Base-by-base conservation (phyloP, 2,888 invertebrate species). In the Microctonus brassicae region DNA sequence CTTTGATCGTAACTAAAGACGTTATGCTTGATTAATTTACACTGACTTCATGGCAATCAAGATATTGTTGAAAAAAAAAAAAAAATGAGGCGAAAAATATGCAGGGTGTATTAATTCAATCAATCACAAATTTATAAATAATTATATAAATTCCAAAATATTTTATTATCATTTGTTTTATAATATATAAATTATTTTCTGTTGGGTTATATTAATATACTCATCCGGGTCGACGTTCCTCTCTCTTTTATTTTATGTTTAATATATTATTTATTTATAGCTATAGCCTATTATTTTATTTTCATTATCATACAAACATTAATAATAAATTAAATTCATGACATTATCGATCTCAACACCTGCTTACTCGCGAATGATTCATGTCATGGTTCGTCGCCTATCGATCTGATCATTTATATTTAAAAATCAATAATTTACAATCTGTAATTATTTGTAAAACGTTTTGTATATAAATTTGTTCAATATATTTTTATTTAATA, bases 11-110 rank as follows among this genome's bases (percentile, higher is more conserved):
- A 34, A 55, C 53, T 55, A 55, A 55, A 65, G 65, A 36, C 65
- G 55, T 65, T 55, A 17, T 39, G 55, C 55, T 34, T 55, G 65
- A 53, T n/a, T n/a, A 34, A 34, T 65, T 65, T 22, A n/a, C 55
- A 53, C 34, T 58, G 22, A 36, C 62, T 62, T 42, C 24, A 57
- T 7, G 57, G 57, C 17, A 24, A 42, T 62, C 42, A 62, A 57
- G n/a, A 36, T 26, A 39, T 58, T 20, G 10, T 17, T 7, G 29
- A 24, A 42, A n/a, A 62, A 42, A 20, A 42, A 20, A 17, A 17
- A 2, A 47, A 42, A 62, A 62, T 26, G 17, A 39, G 11, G 10
- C 17, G 9, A n/a, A 26, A 58, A 29, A 26, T 55, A 17, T 33
- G 26, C 17, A 3, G 20, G 17, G 39, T 61, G 20, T 55, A 55